These are phyloP conservation scores for Polia nebulosa DNA, from an alignment of 2,888 invertebrate genomes.

Conservation along the genomic window DNA sequence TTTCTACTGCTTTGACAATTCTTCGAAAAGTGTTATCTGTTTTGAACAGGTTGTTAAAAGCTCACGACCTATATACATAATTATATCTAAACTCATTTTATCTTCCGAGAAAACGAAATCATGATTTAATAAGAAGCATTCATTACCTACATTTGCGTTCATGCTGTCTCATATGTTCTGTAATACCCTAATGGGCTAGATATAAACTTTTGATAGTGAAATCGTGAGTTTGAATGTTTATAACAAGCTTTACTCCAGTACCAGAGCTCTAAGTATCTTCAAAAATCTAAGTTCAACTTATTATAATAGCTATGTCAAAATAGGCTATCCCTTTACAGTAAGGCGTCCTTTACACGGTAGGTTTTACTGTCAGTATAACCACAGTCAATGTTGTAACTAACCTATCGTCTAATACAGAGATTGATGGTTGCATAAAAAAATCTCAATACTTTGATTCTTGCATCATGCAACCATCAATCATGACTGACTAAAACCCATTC, in stretches of 20 bases:
- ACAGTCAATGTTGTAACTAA: too few species aligned
- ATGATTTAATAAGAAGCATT: constrained; percentile 10
- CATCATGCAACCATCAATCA: too few species aligned
- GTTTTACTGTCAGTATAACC: too few species aligned
- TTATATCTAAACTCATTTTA: neutral
- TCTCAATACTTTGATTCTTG: too few species aligned
- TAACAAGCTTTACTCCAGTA: neutral
- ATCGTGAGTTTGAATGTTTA: constrained; percentile 13
- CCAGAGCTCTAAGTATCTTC: neutral
- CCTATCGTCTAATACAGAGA: too few species aligned
- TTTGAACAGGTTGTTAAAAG: neutral
- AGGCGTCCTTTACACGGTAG: too few species aligned
- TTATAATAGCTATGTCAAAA: too few species aligned
- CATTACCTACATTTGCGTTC: constrained; percentile 4
- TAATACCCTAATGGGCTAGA: constrained; percentile 19
- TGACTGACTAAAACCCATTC: too few species aligned
- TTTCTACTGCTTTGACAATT: neutral
- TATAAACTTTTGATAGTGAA: constrained; percentile 15
- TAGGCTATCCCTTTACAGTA: too few species aligned
- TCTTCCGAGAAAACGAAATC: constrained; percentile 10
- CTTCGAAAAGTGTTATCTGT: neutral
- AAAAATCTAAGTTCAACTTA: neutral
- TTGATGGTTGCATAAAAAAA: too few species aligned
- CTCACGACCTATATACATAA: neutral
- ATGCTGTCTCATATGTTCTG: constrained; percentile 4